Evolutionary conservation across 1,140 invertebrate genomes (phyloP).

Genomic region (Caenorhabditis tropicalis): DNA sequence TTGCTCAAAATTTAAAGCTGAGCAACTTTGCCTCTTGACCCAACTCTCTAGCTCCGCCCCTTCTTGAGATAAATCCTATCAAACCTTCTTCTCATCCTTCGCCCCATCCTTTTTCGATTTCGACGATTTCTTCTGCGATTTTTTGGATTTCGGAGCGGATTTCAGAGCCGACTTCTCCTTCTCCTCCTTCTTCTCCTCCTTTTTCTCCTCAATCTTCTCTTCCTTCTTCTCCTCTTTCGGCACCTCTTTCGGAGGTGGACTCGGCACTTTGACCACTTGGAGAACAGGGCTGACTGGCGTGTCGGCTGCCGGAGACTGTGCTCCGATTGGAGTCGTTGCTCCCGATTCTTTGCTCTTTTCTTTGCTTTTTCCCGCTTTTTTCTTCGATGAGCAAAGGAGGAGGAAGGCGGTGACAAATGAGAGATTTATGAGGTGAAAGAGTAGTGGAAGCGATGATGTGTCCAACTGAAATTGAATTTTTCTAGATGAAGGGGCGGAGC

Average conservation of each 20-base stretch:
- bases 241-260: not conserved
- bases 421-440: not conserved
- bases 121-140: constrained; percentile 6
- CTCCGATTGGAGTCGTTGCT: not conserved
- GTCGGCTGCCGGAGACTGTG: not conserved
- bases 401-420: not conserved
- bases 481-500: no score
- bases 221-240: not conserved
- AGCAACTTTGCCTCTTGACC: no score
- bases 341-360: not conserved
- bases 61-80: not conserved
- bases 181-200: not conserved
- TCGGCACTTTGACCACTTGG: not conserved
- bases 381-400: not conserved
- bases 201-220: not conserved
- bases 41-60: no score
- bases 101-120: constrained; percentile 22
- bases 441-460: not conserved
- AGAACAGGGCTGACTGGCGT: not conserved
- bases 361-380: not conserved
- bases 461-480: not conserved
- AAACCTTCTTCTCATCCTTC: not conserved
- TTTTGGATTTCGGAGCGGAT: not conserved
- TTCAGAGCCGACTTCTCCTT: not conserved
- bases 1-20: no score